phyloP scores from a whole-genome alignment of 1,140 invertebrate genomes.

The Drosophila mayri region DNA sequence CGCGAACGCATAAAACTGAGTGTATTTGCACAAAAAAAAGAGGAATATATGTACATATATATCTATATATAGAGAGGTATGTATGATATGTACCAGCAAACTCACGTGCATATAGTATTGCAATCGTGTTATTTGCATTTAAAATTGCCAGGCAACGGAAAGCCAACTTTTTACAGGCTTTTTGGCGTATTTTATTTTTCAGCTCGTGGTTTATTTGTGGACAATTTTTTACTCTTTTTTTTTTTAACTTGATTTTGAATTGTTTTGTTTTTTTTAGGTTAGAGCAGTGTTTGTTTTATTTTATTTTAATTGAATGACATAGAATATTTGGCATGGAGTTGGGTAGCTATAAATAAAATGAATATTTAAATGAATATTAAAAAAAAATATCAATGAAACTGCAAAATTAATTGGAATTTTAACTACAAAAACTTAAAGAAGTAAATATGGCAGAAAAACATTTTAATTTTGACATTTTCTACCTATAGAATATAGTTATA shows the following conservation, averaged over 20 bases:
- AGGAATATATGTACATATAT: neutral
- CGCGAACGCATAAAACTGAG: conserved; percentile 13
- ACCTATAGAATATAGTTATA: accelerated
- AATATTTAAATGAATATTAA: conserved; percentile 6
- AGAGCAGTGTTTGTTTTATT: conserved; percentile 31
- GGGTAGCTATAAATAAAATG: neutral
- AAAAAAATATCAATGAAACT: neutral
- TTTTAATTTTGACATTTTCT: neutral
- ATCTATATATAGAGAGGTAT: neutral
- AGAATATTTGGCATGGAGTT: conserved; percentile 7
- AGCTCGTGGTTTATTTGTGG: conserved; percentile 39
- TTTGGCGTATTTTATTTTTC: conserved; percentile 62
- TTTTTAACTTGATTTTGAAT: conserved; percentile 23
- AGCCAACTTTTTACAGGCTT: conserved; percentile 58
- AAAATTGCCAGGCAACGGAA: conserved; percentile 68
- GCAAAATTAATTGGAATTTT: conserved; percentile 15
- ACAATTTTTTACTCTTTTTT: conserved; percentile 38
- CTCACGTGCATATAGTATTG: conserved; percentile 32
- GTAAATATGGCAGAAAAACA: neutral
- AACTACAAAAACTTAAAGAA: neutral
- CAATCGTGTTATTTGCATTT: conserved; percentile 64
- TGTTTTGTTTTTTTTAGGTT: conserved; percentile 42
- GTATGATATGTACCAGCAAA: conserved; percentile 2
- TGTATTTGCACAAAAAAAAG: conserved; percentile 18
- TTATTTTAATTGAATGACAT: conserved; percentile 36